phyloP scores from a whole-genome alignment of 1,140 invertebrate species.

The Chironomus tepperi region DNA sequence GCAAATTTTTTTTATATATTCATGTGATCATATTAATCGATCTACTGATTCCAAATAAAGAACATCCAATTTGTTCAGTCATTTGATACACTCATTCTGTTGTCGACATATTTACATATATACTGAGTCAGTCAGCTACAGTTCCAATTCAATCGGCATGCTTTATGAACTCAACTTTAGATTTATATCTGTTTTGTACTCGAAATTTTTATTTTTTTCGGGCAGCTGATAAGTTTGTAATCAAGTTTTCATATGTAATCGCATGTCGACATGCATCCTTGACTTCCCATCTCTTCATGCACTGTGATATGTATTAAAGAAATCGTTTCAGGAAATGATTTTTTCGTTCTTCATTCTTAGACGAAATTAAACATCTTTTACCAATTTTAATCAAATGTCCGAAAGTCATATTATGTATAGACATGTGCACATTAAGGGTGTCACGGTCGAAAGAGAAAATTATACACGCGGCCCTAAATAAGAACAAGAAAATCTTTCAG shows the following conservation, averaged over 20 bases:
- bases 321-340: constrained; percentile 8
- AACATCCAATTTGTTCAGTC: background rate
- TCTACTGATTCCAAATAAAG: background rate
- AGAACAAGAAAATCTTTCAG: too few species aligned
- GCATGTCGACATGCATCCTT: constrained; percentile 11
- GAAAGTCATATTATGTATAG: background rate
- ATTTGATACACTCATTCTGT: background rate
- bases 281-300: background rate
- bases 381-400: background rate
- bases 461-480: background rate
- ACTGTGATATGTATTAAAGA: background rate
- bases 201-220: background rate
- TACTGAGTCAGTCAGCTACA: too few species aligned
- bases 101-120: too few species aligned
- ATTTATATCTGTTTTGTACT: too few species aligned
- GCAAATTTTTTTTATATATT: too few species aligned
- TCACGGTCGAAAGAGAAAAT: constrained; percentile 12
- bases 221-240: background rate
- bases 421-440: constrained; percentile 6
- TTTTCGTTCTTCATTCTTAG: constrained; percentile 6
- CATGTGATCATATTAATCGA: background rate
- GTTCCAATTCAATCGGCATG: too few species aligned
- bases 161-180: too few species aligned
- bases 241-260: background rate
- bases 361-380: background rate